Percentiles rank a stretch among this genome's conserved stretches.
These are phyloP conservation scores for Magallana angulata DNA, from an alignment of 1,140 invertebrate genomes.

Conservation along the genomic window DNA sequence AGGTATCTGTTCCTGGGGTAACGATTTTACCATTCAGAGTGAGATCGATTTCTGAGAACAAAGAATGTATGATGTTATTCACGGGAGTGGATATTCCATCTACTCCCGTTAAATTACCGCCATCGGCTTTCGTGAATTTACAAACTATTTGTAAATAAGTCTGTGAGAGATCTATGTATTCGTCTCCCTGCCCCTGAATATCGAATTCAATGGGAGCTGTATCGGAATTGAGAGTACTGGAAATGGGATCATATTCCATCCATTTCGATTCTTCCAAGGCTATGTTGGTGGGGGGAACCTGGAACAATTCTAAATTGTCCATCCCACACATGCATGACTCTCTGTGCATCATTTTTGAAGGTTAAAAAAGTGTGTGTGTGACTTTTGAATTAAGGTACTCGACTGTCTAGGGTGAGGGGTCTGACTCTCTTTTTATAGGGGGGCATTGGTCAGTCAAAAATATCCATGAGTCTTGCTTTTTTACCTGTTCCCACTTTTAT, in stretches of 20 bases:
- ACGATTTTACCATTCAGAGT: background rate
- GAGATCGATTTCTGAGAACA: background rate
- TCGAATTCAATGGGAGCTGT: background rate
- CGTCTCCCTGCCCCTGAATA: background rate
- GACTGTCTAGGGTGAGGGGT: too few relatives aligned
- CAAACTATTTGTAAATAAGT: background rate
- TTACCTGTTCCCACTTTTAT: too few relatives aligned
- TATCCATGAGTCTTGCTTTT: too few relatives aligned
- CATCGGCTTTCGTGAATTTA: background rate
- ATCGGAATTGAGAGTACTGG: background rate
- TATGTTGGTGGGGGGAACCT: background rate
- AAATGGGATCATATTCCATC: background rate
- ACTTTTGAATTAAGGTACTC: too few relatives aligned
- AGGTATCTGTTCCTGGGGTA: background rate
- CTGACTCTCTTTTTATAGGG: too few relatives aligned
- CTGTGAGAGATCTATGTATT: conserved; percentile 2
- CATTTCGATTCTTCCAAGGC: background rate
- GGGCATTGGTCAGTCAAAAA: too few relatives aligned
- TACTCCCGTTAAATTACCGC: background rate
- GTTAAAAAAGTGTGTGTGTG: too few relatives aligned
- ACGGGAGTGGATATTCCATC: background rate
- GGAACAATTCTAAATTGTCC: background rate
- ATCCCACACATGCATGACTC: background rate
- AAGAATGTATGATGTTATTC: background rate
- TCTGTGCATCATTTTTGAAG: too few relatives aligned